A percentile compares a stretch with the other conserved stretches of the same genome.
phyloP scores from a whole-genome alignment of 2,797 vertebrate species.

The Iguana delicatissima region DNA sequence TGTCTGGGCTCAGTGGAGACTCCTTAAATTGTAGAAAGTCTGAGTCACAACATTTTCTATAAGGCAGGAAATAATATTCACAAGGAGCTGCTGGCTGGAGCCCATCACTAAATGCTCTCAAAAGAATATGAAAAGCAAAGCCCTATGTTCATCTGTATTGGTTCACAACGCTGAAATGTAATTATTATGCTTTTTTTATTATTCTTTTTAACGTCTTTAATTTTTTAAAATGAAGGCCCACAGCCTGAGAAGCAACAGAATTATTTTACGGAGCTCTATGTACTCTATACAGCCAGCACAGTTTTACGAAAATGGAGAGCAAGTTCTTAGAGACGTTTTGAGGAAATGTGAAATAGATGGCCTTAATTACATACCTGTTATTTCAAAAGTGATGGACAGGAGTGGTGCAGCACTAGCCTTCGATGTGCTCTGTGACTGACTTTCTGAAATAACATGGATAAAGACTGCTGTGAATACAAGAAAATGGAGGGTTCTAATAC shows the following conservation, averaged over 20 bases:
- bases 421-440: slow-evolving; percentile 86
- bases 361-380: slow-evolving; percentile 87
- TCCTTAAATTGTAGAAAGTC: not conserved
- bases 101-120: not conserved
- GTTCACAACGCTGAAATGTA: slow-evolving; percentile 12
- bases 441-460: slow-evolving; percentile 89
- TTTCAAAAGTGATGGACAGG: slow-evolving; percentile 93
- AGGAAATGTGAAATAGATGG: slow-evolving; percentile 42
- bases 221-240: slow-evolving; percentile 28
- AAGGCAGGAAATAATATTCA: not conserved
- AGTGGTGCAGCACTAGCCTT: slow-evolving; percentile 89
- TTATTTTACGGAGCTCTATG: slow-evolving; percentile 21
- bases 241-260: slow-evolving; percentile 19
- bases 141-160: not conserved
- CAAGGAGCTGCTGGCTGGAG: not conserved
- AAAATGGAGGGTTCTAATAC: slow-evolving; percentile 64
- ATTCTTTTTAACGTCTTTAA: slow-evolving; percentile 28
- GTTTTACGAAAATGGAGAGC: not conserved
- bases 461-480: slow-evolving; percentile 82
- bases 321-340: slow-evolving; percentile 47
- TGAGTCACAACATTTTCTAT: not conserved
- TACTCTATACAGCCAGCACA: not conserved
- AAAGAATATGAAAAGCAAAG: not conserved
- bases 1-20: too few species aligned
- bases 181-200: slow-evolving; percentile 28